Evolutionary conservation across 2,113 vertebrate genomes (phyloP), one percentile per base, ranked within the genome.

Genomic region (Bufo bufo): DNA sequence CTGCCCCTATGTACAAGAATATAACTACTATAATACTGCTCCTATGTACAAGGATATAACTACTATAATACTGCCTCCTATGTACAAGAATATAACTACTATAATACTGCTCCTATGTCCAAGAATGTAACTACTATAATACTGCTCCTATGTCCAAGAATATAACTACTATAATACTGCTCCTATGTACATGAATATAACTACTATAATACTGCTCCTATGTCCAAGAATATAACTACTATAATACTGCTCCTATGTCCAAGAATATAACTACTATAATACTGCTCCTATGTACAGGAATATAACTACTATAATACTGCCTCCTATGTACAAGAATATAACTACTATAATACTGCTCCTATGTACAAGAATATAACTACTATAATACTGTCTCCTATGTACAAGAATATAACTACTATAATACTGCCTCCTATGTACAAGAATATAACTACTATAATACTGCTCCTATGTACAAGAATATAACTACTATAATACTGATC

Each of bases 141-240:
- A 66, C 59, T 63, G 17, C 4, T 8, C 61, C 19, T 63, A 63
- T 63, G 19, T 63, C 19, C 61, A 63, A 63, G 19, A 63, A 63
- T 63, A 63, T 63, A 63, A 63, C 61, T 63, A 63, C 61, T 20
- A 63, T 63, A 63, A 58, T 58, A 58, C 56, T 58, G 56, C 12
- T 11, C 12, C 56, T 13, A 11, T 33, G 2, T 63, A 63, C 59
- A 63, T 19, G 59, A 63, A 63, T 63, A 63, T 63, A 63, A 63
- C 59, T 63, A 63, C 59, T 63, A 63, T 63, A 63, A 63, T 63
- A 63, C 59, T 63, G 59, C 56, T 7, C 59, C 59, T 19, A 63
- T 63, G 17, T 66, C n/a, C 65, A 69, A 69, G 65, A 69, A 69
- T 69, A 69, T 69, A 69, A 69, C n/a, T 69, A 69, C 65, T 23